Evolutionary conservation across 2,113 vertebrate species (phyloP).

Genomic region (Scartelaos histophorus): DNA sequence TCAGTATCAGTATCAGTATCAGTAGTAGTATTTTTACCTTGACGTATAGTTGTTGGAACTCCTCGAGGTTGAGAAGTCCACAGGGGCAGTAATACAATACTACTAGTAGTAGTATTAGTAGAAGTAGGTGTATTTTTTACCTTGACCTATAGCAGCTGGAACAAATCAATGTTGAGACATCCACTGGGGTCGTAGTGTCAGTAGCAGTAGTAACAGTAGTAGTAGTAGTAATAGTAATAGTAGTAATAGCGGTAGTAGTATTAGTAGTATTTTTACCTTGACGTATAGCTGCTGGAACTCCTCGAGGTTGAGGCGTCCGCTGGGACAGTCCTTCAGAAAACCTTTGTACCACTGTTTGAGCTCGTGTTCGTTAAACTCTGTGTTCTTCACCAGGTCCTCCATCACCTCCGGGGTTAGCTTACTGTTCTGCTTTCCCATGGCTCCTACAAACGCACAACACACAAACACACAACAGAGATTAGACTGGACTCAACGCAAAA

Average conservation of each 20-base stretch:
- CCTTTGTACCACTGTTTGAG: conserved; percentile 84
- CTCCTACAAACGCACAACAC: conserved; percentile 77
- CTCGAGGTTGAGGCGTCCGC: conserved; percentile 79
- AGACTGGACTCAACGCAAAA: no score
- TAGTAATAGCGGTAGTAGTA: neutral
- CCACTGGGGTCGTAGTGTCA: no score
- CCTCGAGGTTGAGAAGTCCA: no score
- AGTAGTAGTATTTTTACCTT: neutral
- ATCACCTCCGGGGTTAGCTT: conserved; percentile 99
- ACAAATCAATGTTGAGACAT: no score
- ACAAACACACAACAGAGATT: no score
- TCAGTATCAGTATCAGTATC: neutral
- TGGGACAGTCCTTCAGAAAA: conserved; percentile 83
- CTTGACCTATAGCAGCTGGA: no score
- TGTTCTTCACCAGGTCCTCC: conserved; percentile 99
- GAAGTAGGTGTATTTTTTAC: no score
- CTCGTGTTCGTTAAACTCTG: conserved; percentile 83
- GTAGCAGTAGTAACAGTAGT: neutral
- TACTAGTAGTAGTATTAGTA: no score
- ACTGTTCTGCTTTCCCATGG: conserved; percentile 99
- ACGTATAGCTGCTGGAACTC: conserved; percentile 83
- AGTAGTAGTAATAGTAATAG: neutral
- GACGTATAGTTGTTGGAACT: no score
- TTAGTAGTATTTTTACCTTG: conserved; percentile 62
- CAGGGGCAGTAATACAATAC: no score